These are phyloP conservation scores for Mastomys coucha DNA, from an alignment of 2,113 vertebrate species.

Conservation along the genomic window DNA sequence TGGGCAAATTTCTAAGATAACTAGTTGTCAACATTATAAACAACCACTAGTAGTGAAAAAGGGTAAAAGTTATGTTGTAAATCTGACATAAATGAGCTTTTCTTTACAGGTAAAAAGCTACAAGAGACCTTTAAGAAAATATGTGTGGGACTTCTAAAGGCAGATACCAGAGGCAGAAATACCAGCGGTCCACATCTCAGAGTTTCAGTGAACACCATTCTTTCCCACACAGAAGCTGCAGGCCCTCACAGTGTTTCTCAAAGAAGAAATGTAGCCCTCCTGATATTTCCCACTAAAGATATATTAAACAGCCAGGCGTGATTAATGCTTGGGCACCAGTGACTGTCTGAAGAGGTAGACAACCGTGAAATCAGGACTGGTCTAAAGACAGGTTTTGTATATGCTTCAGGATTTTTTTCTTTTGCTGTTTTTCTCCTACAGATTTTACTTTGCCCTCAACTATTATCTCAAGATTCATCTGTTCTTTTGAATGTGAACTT, in stretches of 20 bases:
- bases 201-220: background rate
- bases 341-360: background rate
- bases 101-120: conserved; percentile 5
- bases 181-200: background rate
- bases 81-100: background rate
- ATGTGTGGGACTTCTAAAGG: background rate
- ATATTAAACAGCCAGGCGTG: background rate
- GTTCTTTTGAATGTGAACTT: background rate
- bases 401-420: background rate
- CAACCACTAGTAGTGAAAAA: background rate
- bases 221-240: background rate
- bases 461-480: background rate
- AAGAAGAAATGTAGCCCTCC: background rate
- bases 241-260: background rate
- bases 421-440: background rate
- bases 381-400: background rate
- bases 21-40: background rate
- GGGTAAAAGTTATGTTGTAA: background rate
- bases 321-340: too few relatives aligned
- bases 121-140: background rate
- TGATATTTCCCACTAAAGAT: background rate
- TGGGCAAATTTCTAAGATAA: background rate
- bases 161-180: background rate
- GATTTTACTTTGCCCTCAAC: background rate
- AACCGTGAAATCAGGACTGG: background rate